Percentiles rank a stretch among this genome's conserved stretches.
Conservation (phyloP, 92 coral and sea anemone genomes). For the Parazoanthus atlanticus region DNA sequence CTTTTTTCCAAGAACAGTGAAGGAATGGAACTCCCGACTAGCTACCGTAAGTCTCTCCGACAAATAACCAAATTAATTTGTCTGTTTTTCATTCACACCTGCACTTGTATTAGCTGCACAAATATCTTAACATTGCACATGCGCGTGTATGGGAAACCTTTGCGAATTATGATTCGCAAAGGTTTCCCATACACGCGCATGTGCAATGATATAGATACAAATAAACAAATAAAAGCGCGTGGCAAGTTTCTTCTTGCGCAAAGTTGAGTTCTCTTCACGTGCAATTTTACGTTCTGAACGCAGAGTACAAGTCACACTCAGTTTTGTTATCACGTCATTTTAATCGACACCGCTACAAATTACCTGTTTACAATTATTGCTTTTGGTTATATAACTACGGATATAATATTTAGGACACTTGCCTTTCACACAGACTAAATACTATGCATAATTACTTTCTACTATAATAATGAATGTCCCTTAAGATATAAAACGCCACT, state of each 20-base stretch:
- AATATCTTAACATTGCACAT: no score
- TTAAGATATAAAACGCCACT: slow-evolving; percentile 24
- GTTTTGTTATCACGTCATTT: slow-evolving; percentile 16
- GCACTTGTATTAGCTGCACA: no score
- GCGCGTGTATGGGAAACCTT: no score
- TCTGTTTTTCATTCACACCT: no score
- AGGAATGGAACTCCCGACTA: no score
- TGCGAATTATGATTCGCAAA: no score
- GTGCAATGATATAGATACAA: no score
- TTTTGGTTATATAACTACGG: slow-evolving; percentile 1
- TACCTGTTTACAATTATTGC: slow-evolving; percentile 26
- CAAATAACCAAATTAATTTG: no score
- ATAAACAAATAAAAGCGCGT: neutral
- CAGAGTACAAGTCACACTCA: neutral
- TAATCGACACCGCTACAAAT: slow-evolving; percentile 35
- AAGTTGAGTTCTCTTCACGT: neutral
- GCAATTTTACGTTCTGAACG: neutral
- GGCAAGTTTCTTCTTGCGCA: neutral
- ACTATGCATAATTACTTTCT: slow-evolving; percentile 20
- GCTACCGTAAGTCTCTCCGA: no score
- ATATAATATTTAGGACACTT: slow-evolving; percentile 24
- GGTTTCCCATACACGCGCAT: no score
- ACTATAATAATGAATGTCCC: slow-evolving; percentile 4
- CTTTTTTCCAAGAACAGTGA: no score
- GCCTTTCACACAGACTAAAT: slow-evolving; percentile 18